A percentile compares a stretch with the other conserved stretches of the same genome.
These are phyloP conservation scores for Lepidocolaptes lacrymiger DNA, from an alignment of 2,797 vertebrate species.

Conservation along the genomic window DNA sequence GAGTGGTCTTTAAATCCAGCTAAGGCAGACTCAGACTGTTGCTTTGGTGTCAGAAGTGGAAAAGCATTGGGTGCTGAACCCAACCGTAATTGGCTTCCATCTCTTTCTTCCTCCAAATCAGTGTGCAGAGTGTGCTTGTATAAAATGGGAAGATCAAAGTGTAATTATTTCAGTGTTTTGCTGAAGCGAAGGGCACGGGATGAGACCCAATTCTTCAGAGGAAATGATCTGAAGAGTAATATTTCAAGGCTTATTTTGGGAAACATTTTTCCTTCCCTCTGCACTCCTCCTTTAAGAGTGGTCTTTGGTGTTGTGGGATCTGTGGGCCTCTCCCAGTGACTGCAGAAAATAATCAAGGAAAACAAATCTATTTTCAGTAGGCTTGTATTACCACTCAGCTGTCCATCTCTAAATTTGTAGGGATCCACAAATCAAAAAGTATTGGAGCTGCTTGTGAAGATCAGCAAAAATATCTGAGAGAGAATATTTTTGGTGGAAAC, in stretches of 20 bases:
- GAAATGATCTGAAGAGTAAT: neutral
- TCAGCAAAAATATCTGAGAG: neutral
- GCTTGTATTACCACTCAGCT: constrained; percentile 33
- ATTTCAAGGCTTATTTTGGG: neutral
- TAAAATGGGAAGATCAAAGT: neutral
- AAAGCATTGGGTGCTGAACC: neutral
- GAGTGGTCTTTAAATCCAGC: neutral
- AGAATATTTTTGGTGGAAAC: neutral
- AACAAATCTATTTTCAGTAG: neutral
- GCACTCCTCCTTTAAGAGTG: neutral
- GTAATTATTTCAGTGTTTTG: neutral
- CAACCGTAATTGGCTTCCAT: neutral
- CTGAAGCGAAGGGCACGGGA: neutral
- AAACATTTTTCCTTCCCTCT: neutral
- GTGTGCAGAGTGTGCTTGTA: neutral
- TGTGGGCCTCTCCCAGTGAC: neutral
- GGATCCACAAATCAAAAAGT: neutral
- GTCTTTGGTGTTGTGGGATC: neutral
- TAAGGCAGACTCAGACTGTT: neutral
- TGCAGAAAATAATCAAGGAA: neutral
- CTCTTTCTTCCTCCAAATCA: neutral
- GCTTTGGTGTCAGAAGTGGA: neutral
- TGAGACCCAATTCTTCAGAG: neutral
- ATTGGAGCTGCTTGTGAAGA: neutral
- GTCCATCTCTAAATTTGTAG: constrained; percentile 25